Base-by-base conservation (phyloP, 2,888 invertebrate genomes). In the Campopleginae sp. region DNA sequence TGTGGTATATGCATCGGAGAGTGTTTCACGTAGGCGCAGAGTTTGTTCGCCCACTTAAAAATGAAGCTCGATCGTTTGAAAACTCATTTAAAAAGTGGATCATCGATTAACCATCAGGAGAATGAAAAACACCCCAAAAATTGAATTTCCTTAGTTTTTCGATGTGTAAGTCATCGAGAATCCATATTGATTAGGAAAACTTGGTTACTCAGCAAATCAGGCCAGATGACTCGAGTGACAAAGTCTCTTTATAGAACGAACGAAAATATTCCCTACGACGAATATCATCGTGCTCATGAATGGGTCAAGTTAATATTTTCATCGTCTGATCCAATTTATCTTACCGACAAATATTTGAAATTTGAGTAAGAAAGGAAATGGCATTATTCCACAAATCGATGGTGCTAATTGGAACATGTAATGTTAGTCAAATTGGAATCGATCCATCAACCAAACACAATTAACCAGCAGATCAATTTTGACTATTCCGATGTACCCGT, bases 31-130 rank as follows among this genome's bases (percentile, higher is more conserved):
- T 10, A 63, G 71, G 27, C 23, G 61, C 63, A 71, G 48, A 79
- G 54, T 70, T 74, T 70, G 46, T 68, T 83, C 63, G 46, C 61
- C 42, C 27, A 68, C 46, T 58, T 74, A 27, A 70, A 23, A 58
- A 75, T 31, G 79, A 46, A 76, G 71, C 76, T 84, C 54, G 76
- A 80, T 75, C 48, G 33, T 76, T 63, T 31, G 70, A 44, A 17
- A 75, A 54, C 54, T 23, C 31, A n/a, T 12, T 38, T 1, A 61
- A 63, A 63, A 65, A 63, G 51, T 70, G 44, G 51, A 54, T 58
- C 27, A 5, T 4, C 12, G 23, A 54, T 54, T 12, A 23, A 3
- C 6, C 4, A 33, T 33, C 33, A 33, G 4, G 33, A 2, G 33
- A 33, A 33, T 3, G 33, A 33, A 33, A 33, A 33, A 33, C 3